Conservation (phyloP, 1,140 invertebrate species). For the Drosophila takahashii region DNA sequence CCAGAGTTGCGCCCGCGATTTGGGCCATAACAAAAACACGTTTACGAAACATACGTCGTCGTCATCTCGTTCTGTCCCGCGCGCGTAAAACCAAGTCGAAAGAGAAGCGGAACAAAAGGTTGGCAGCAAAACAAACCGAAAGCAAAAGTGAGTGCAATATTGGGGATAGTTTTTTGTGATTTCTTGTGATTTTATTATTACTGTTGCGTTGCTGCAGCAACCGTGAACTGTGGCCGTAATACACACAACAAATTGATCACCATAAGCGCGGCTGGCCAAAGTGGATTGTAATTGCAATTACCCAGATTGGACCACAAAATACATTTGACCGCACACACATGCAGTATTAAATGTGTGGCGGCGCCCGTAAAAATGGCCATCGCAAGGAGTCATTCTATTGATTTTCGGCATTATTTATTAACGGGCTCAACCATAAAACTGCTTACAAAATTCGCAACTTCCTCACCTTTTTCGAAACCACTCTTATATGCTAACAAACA, state of each 20-base stretch:
- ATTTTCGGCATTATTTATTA: conserved; percentile 78
- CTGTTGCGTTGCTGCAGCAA: conserved; percentile 44
- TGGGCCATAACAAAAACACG: conserved; percentile 59
- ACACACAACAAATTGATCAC: conserved; percentile 72
- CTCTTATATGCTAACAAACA: conserved; percentile 31
- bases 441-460: conserved; percentile 54
- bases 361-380: conserved; percentile 46
- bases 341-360: conserved; percentile 54
- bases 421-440: conserved; percentile 46
- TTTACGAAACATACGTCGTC: conserved; percentile 63
- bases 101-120: conserved; percentile 27
- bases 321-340: conserved; percentile 24
- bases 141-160: conserved; percentile 69
- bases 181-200: conserved; percentile 12
- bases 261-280: conserved; percentile 32
- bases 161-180: conserved; percentile 10
- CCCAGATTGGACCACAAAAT: conserved; percentile 66
- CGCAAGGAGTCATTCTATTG: conserved; percentile 68
- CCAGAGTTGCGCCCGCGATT: background rate
- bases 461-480: conserved; percentile 28
- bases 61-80: conserved; percentile 54
- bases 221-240: conserved; percentile 47
- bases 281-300: conserved; percentile 71
- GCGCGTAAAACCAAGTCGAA: conserved; percentile 56
- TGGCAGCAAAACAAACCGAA: conserved; percentile 25